Evolutionary conservation across 2,888 invertebrate genomes (phyloP).

Genomic region (Hirtodrosophila trivittata): DNA sequence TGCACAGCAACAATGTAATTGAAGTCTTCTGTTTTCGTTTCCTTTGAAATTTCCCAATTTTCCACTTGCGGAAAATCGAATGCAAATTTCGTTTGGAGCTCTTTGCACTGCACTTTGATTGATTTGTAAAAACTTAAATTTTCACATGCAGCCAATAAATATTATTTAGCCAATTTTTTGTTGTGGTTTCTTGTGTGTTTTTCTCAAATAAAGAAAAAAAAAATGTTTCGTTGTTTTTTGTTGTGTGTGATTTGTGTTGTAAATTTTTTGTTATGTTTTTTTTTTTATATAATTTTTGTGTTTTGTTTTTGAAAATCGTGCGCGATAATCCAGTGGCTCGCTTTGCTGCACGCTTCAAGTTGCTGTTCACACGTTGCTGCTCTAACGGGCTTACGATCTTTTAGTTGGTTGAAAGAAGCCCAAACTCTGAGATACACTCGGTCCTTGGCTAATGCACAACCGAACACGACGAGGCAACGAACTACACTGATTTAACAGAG

Average conservation of each 20-base stretch:
- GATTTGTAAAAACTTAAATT: too few species aligned
- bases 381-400: constrained; percentile 73
- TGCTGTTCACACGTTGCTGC: constrained; percentile 62
- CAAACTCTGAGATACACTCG: constrained; percentile 31
- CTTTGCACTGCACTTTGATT: constrained; percentile 60
- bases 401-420: constrained; percentile 33
- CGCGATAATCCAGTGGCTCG: constrained; percentile 83
- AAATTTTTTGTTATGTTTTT: constrained; percentile 17
- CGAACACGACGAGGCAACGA: constrained; percentile 81
- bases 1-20: constrained; percentile 30
- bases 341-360: constrained; percentile 81
- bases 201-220: constrained; percentile 25
- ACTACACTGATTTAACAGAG: constrained; percentile 81
- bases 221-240: constrained; percentile 23
- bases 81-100: constrained; percentile 14
- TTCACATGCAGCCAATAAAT: constrained; percentile 54
- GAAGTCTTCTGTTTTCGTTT: constrained; percentile 21
- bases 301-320: constrained; percentile 64
- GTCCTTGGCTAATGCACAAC: constrained; percentile 62
- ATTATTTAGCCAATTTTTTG: constrained; percentile 63
- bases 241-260: constrained; percentile 15
- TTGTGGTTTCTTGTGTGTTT: constrained; percentile 23
- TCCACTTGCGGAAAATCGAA: background rate
- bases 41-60: constrained; percentile 20
- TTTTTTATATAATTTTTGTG: constrained; percentile 18